Base-by-base conservation (phyloP, 2,113 vertebrate species). In the Indicator maculatus region DNA sequence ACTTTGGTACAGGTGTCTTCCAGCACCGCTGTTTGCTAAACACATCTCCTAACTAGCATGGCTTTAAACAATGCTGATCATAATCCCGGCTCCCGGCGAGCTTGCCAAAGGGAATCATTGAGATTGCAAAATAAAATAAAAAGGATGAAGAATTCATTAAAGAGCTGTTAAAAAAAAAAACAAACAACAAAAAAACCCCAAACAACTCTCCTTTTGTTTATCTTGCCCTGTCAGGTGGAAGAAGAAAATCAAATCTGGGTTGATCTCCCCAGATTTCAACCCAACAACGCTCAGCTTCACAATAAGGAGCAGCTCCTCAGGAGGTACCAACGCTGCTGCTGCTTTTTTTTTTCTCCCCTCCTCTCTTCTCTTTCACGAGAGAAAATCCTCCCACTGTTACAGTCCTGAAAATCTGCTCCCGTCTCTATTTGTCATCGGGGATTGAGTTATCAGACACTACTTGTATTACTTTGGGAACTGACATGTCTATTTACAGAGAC, bases 401-500 rank as follows among this genome's bases (percentile, higher is more conserved):
- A 85, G 93, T 60, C 94, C 82, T 38, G 83, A 91, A 95, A 95
- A 89, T 84, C 95, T 84, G 93, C 88, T 97, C 93, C 93, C 45
- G 90, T 89, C 96, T 93, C 93, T 83, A 61, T 95, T 94, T 96
- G 97, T 97, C 97, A 88, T 72, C 73, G 67, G 85, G 89, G 94
- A 97, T 94, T 94, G 97, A 97, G 93, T 96, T 97, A 97, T 98
- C 97, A 96, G 96, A 83, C 93, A 65, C 83, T 72, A 94, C 96
- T 97, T 93, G 92, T 64, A 89, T 96, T 84, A 95, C 97, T 97
- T 97, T 72, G 93, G 60, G 92, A 95, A 95, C 87, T 97, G 96
- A 98, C 97, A 93, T 89, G 95, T 96, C 97, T 96, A 96, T 97
- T 97, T 97, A 93, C 96, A 94, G 94, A 96, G 95, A 97, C 96